Evolutionary conservation across 2,888 invertebrate species (phyloP).

Genomic region (Sarcophaga caerulescens): DNA sequence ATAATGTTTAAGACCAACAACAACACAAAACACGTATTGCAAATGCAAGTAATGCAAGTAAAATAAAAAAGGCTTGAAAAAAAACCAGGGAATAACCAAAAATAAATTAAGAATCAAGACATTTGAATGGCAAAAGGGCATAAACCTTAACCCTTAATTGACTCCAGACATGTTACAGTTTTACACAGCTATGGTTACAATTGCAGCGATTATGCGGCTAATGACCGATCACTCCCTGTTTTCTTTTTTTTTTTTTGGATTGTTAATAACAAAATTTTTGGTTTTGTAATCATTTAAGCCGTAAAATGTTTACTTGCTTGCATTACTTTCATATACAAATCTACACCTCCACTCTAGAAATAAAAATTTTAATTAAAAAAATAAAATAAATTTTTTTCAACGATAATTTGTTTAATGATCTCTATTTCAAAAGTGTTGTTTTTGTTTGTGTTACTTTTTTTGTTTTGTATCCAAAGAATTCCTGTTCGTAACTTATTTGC

Average conservation of each 20-base stretch:
- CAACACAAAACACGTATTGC: neutral
- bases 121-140: neutral
- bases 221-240: neutral
- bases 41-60: constrained; percentile 4
- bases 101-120: neutral
- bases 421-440: neutral
- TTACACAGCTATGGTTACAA: neutral
- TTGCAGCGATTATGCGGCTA: neutral
- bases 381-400: neutral
- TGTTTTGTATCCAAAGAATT: constrained; percentile 29
- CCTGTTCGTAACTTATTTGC: neutral
- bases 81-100: too few relatives aligned
- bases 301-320: neutral
- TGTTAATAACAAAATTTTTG: too few relatives aligned
- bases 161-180: neutral
- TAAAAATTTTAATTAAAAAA: neutral
- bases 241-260: too few relatives aligned
- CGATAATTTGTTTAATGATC: neutral
- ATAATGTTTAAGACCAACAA: neutral
- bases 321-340: neutral
- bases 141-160: neutral
- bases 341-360: neutral
- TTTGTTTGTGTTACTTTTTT: constrained; percentile 32
- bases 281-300: too few relatives aligned
- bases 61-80: neutral